Base-by-base conservation (phyloP, 2,113 vertebrate genomes). In the Pedetes capensis region DNA sequence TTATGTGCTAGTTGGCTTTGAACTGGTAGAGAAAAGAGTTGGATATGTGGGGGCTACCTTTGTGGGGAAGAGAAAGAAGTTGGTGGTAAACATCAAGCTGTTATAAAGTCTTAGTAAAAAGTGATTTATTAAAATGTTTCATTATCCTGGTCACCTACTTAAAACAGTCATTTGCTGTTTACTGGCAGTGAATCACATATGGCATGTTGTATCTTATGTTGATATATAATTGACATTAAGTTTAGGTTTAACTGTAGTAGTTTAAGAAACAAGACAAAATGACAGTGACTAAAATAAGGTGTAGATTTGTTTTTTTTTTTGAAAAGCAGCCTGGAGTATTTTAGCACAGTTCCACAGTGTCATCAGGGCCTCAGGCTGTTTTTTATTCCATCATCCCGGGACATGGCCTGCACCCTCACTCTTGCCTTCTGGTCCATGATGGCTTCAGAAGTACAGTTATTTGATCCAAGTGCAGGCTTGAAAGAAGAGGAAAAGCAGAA, bases 401-500 rank as follows among this genome's bases (percentile, higher is more conserved):
- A 12, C n/a, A 5, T 53, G 51, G 5, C 78, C 55, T 34, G 32
- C n/a, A 17, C 51, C 39, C 59, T 93, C 20, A 44, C 53, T 37
- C 5, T 78, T 23, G 34, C 22, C 63, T 57, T 85, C 7, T 17
- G 34, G 47, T 53, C 59, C 81, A 42, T 37, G 71, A 37, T 71
- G 42, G 29, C 42, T 79, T 42, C 37, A 47, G 51, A 78, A 91
- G 37, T 9, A 34, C 37, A 49, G 13, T 61, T 53, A 55, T 90
- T 84, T 78, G 88, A 71, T 81, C 59, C 32, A 34, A 89, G n/a
- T 55, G 82, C 25, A 66, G 53, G 39, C 37, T 25, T 49, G 68
- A 92, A 96, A 86, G 66, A 95, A 6, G 71, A 66, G 34, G 44
- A 47, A 63, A 78, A 51, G 53, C n/a, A 79, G 84, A 96, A 79